Base-by-base conservation (phyloP, 2,113 vertebrate genomes). In the Rhadina sibilatrix region DNA sequence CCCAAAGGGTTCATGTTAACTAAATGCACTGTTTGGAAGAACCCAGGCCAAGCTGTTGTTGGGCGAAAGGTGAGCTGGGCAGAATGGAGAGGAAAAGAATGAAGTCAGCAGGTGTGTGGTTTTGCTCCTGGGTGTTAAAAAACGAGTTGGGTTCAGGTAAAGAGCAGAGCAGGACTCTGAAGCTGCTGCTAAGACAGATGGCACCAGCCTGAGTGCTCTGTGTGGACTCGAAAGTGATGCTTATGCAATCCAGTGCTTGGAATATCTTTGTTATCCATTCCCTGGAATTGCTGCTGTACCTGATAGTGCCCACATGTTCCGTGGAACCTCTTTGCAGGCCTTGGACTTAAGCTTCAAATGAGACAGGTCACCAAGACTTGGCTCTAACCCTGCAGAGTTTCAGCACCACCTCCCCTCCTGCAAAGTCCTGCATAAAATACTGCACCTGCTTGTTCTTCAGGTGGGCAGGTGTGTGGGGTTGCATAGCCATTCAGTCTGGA, bases 1-100 rank as follows among this genome's bases (percentile, higher is more conserved):
- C 15, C 8, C 3, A 5, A 5, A 77, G 0, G 2, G 10, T 25
- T 5, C 2, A 1, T 5, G 2, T 13, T 37, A 30, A 23, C 24
- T 9, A 8, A 50, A 17, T 15, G 4, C 0, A 2, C 1, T 4
- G 11, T 25, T 69, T 23, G 35, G 38, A 75, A 16, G 46, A 23
- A 35, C 12, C 16, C 40, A 18, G 5, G 7, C 28, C 4, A 9
- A 6, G 2, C 9, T 72, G 27, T 31, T 40, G 2, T 0, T 6
- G 22, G 44, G 28, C 5, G 19, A 5, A 44, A 76, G 12, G 37
- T 21, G 37, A 65, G 10, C 9, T 4, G 28, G n/a, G 5, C 9
- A 16, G 30, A 54, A 19, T 8, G 10, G 13, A 10, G 23, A 74
- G 37, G 17, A 33, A 11, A 33, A 4, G 2, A 31, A 10, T 14